Percentiles rank a stretch among this genome's conserved stretches.
Conservation (phyloP, 2,888 invertebrate species). For the Blera fallax region DNA sequence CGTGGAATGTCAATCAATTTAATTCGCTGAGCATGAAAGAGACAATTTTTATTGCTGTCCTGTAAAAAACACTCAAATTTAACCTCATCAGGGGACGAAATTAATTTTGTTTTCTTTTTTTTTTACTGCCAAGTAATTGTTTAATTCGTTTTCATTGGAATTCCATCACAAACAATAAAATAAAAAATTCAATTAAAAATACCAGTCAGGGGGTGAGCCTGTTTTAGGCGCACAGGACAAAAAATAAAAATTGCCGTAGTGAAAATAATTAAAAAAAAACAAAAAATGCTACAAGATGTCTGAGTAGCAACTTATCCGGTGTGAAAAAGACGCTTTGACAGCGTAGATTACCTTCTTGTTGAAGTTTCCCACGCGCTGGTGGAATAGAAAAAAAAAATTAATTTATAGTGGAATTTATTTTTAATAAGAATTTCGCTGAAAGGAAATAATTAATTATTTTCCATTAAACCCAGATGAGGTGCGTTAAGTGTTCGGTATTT, state of each 20-base stretch:
- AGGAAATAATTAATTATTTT: conserved; percentile 13
- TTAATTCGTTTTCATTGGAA: conserved; percentile 18
- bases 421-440: not conserved
- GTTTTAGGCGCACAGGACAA: not conserved
- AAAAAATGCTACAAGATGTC: not conserved
- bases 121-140: not conserved
- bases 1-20: conserved; percentile 11
- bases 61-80: not conserved
- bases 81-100: not conserved
- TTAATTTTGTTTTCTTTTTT: not conserved
- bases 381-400: not conserved
- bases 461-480: not conserved
- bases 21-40: not conserved
- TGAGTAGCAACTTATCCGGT: not conserved
- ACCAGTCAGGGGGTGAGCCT: not conserved
- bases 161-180: conserved; percentile 19
- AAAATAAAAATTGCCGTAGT: not conserved
- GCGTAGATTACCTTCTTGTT: not conserved
- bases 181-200: conserved; percentile 24
- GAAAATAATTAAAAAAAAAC: not conserved
- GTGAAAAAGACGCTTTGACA: not conserved
- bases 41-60: not conserved
- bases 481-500: not conserved
- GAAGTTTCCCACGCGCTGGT: not conserved
- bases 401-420: conserved; percentile 4